Evolutionary conservation across 2,113 vertebrate genomes (phyloP).

Genomic region (Gnathonemus echidnorhynchus): DNA sequence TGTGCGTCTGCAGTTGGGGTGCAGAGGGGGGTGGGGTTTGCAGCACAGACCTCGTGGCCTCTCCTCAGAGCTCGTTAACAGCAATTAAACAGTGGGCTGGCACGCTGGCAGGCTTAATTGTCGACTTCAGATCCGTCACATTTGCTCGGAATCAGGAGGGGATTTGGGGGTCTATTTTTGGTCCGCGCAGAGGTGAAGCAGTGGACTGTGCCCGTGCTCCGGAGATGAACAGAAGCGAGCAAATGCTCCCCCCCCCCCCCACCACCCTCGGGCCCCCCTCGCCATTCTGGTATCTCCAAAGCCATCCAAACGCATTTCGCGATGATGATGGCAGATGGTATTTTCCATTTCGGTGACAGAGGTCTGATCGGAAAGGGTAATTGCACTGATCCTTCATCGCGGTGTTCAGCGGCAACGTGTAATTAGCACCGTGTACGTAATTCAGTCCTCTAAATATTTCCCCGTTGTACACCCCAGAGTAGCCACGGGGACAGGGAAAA

Average conservation of each 20-base stretch:
- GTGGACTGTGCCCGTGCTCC: background rate
- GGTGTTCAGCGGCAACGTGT: background rate
- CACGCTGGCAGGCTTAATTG: conserved; percentile 29
- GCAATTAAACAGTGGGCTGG: conserved; percentile 28
- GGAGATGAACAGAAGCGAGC: conserved; percentile 14
- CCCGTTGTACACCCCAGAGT: background rate
- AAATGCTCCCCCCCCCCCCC: background rate
- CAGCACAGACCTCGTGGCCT: conserved; percentile 16
- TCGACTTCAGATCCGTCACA: conserved; percentile 30
- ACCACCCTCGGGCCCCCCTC: background rate
- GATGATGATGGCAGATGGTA: conserved; percentile 8
- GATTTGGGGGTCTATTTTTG: background rate
- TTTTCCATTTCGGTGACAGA: conserved; percentile 20
- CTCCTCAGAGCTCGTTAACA: conserved; percentile 34
- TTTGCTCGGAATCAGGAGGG: conserved; percentile 9
- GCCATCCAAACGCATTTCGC: conserved; percentile 12
- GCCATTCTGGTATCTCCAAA: background rate
- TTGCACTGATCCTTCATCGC: conserved; percentile 14
- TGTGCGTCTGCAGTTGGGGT: background rate
- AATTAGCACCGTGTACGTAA: conserved; percentile 15
- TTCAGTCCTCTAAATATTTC: conserved; percentile 11
- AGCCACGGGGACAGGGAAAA: background rate
- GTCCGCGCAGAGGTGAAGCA: background rate
- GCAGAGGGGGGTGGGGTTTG: background rate
- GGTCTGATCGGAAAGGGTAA: conserved; percentile 17